Evolutionary conservation across 1,140 invertebrate species (phyloP).

Genomic region (Drosophila sturtevanti): DNA sequence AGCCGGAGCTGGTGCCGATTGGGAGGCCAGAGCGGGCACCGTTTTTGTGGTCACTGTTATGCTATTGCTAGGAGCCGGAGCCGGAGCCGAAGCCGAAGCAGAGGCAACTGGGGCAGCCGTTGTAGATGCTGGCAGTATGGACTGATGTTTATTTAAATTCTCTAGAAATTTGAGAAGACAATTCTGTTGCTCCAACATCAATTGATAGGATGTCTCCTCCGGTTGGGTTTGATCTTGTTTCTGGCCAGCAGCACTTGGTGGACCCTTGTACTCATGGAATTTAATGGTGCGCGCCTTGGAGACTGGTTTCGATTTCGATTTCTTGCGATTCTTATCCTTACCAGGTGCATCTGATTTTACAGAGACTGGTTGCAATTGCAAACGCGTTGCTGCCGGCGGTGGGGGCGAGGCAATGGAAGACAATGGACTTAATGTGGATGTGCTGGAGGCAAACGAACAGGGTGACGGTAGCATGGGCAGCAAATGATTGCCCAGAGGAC

Average conservation of each 20-base stretch:
- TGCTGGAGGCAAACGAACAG: conserved; percentile 84
- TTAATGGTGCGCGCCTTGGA: conserved; percentile 96
- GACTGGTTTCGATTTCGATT: conserved; percentile 92
- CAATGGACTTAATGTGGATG: conserved; percentile 88
- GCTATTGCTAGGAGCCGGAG: conserved; percentile 21
- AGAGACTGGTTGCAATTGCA: conserved; percentile 81
- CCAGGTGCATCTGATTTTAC: conserved; percentile 87
- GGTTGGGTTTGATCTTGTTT: conserved; percentile 83
- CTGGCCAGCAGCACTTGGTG: conserved; percentile 93
- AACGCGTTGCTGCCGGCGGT: conserved; percentile 82
- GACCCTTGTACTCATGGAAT: conserved; percentile 99
- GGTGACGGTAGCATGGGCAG: conserved; percentile 86
- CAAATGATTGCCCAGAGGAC: conserved; percentile 62
- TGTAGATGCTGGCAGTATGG: conserved; percentile 85
- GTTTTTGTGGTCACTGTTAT: conserved; percentile 67
- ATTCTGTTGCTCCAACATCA: conserved; percentile 96
- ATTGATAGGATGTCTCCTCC: conserved; percentile 91
- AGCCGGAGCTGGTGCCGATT: conserved; percentile 37
- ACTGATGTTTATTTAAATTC: conserved; percentile 79
- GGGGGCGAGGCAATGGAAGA: conserved; percentile 85
- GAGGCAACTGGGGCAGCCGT: conserved; percentile 13
- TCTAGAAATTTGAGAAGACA: conserved; percentile 84
- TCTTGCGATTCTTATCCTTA: conserved; percentile 94
- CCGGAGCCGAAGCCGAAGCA: neutral
- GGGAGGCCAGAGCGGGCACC: conserved; percentile 52